Evolutionary conservation across 2,888 invertebrate species (phyloP).

Genomic region (Biston betularia): DNA sequence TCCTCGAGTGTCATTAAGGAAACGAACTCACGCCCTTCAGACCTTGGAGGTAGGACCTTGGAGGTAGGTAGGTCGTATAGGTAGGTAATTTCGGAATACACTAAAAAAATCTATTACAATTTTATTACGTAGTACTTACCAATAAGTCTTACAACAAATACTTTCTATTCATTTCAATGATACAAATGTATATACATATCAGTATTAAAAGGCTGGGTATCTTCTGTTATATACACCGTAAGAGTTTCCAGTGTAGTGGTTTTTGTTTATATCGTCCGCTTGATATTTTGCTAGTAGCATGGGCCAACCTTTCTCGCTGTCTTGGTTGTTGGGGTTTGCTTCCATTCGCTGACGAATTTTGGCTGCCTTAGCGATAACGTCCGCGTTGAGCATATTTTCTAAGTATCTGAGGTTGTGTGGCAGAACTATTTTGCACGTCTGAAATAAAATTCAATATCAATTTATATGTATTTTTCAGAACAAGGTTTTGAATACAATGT

Average conservation of each 20-base stretch:
- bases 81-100: neutral
- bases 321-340: conserved; percentile 69
- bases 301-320: conserved; percentile 75
- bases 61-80: too few species aligned
- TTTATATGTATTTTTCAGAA: too few species aligned
- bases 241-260: conserved; percentile 18
- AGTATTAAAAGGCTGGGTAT: conserved; percentile 36
- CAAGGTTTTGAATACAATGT: too few species aligned
- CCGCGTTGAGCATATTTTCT: conserved; percentile 79
- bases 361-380: conserved; percentile 76
- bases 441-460: conserved; percentile 41
- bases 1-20: too few species aligned
- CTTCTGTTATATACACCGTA: conserved; percentile 35
- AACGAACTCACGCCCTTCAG: too few species aligned
- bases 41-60: too few species aligned
- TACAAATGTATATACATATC: neutral
- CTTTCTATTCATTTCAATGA: neutral
- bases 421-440: conserved; percentile 76
- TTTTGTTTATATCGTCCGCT: conserved; percentile 57
- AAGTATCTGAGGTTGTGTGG: conserved; percentile 77
- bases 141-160: neutral
- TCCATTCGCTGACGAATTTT: conserved; percentile 73
- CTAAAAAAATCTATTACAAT: neutral
- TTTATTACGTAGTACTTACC: neutral
- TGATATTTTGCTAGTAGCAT: conserved; percentile 70